Base-by-base conservation (phyloP, 2,113 vertebrate genomes). In the Barbus barbus region DNA sequence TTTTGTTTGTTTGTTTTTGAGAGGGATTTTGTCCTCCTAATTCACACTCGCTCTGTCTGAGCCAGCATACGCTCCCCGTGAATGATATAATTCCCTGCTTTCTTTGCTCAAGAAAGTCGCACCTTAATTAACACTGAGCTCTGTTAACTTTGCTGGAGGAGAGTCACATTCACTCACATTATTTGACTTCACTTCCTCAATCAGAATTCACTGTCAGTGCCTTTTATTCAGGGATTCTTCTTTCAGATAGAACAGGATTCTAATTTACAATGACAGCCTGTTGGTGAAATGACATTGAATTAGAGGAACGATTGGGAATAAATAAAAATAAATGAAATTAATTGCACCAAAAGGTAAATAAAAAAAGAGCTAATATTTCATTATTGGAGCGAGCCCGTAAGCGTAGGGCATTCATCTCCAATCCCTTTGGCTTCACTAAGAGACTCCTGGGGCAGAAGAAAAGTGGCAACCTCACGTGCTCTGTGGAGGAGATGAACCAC, bases 71-170 rank as follows among this genome's bases (percentile, higher is more conserved):
- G 22, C 38, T 33, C 31, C 12, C 31, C 46, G 44, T 82, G 72
- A 41, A 58, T 93, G 89, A 92, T 91, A 88, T 89, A 91, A 92
- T 90, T 82, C 73, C 67, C 73, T 76, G 86, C 87, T 89, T 91
- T 91, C 91, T 93, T 92, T 90, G 89, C 89, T 84, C 86, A 87
- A 85, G 88, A 88, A 88, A 86, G 88, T 89, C 81, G 80, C 84
- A 86, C 89, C 58, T 81, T 83, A 91, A 92, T 91, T 88, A 93
- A 89, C 90, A 90, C 74, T 87, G 80, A 90, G 86, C 60, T 87
- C 78, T 87, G 74, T 46, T 67, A 9, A 7, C 31, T 8, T 1
- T 9, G 20, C 65, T 67, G 65, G 65, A 22, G 9, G 3, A n/a
- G 56, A 8, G n/a, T 58, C n/a, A n/a, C n/a, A n/a, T 9, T 58